Percentiles rank a stretch among this genome's conserved stretches.
These are phyloP conservation scores for Ciconia nigra DNA, from an alignment of 2,797 vertebrate species.

Conservation along the genomic window DNA sequence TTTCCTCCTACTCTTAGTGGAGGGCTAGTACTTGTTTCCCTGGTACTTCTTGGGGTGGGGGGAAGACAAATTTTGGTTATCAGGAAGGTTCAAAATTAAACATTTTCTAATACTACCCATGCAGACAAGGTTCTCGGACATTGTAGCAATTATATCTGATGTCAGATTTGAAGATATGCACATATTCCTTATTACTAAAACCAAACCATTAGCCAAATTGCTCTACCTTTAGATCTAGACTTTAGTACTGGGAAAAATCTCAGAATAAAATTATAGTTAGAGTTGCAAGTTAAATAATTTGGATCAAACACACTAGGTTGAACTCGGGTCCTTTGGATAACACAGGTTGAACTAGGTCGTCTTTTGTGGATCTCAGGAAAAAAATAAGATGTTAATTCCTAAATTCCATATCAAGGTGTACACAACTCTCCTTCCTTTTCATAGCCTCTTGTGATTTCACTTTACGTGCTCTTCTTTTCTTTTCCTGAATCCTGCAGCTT, in stretches of 20 bases:
- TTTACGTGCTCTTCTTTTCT: neutral
- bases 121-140: neutral
- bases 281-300: neutral
- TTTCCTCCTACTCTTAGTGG: neutral
- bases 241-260: neutral
- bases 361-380: neutral
- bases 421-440: neutral
- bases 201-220: neutral
- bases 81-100: neutral
- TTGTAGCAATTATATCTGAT: neutral
- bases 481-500: neutral
- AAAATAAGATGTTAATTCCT: neutral
- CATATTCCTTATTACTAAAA: neutral
- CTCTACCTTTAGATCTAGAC: neutral
- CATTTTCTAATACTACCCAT: neutral
- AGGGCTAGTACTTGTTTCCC: neutral
- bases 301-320: neutral
- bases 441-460: neutral
- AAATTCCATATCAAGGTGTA: neutral
- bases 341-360: neutral
- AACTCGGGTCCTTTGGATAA: neutral
- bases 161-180: neutral
- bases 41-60: neutral
- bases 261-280: neutral
- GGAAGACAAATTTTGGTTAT: neutral